Conservation (phyloP, 2,113 vertebrate genomes). For the Hucho hucho region DNA sequence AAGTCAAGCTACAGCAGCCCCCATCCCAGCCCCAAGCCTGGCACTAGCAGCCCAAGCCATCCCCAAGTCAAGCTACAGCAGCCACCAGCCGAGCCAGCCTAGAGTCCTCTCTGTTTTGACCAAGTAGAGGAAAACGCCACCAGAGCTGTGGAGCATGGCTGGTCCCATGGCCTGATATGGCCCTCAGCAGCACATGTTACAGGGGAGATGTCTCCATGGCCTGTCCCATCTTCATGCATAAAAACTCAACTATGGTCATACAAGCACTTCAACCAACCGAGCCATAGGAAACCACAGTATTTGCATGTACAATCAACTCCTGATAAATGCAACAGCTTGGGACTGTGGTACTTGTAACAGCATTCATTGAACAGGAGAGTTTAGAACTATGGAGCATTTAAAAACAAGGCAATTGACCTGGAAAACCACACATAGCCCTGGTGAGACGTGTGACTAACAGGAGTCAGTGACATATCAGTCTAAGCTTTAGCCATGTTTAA, state of each 20-base stretch:
- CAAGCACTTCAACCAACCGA: no score
- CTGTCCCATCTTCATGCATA: no score
- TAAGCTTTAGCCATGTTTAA: conserved; percentile 66
- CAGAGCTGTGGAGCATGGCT: conserved; percentile 60
- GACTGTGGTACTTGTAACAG: neutral
- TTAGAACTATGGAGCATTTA: neutral
- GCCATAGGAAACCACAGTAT: no score
- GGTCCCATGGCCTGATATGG: conserved; percentile 68
- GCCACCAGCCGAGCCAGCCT: no score
- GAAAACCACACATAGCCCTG: neutral
- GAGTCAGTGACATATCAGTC: conserved; percentile 68
- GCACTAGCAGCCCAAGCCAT: no score
- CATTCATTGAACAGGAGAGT: neutral
- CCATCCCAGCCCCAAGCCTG: conserved; percentile 22
- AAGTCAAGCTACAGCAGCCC: no score
- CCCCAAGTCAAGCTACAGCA: no score
- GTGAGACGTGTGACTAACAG: conserved; percentile 56
- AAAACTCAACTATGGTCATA: no score
- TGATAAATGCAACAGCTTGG: no score
- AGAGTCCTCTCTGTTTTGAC: conserved; percentile 62
- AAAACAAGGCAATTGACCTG: neutral
- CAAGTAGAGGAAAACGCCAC: conserved; percentile 71
- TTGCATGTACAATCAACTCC: no score
- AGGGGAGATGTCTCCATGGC: conserved; percentile 7
- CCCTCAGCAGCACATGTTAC: no score